A percentile compares a stretch with the other conserved stretches of the same genome.
These are phyloP conservation scores for Hesperia comma DNA, from an alignment of 2,888 invertebrate genomes.

Conservation along the genomic window DNA sequence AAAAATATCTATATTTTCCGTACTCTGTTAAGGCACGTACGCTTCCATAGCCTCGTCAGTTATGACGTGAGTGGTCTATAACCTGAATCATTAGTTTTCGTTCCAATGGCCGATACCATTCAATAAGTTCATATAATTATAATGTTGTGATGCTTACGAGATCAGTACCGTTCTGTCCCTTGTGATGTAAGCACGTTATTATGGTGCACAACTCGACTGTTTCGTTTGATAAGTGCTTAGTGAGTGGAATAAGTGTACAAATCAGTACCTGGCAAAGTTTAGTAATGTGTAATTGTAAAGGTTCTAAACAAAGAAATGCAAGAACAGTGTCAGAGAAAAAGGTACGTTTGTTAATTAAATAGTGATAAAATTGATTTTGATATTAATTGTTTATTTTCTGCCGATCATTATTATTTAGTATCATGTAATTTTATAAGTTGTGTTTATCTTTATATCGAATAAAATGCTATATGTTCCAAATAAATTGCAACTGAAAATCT, in stretches of 20 bases:
- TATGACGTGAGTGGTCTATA: conserved; percentile 45
- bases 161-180: conserved; percentile 55
- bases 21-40: conserved; percentile 37
- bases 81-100: conserved; percentile 54
- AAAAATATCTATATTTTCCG: conserved; percentile 23
- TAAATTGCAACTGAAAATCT: too few species aligned
- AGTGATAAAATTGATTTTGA: too few species aligned
- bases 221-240: conserved; percentile 13
- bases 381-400: too few species aligned
- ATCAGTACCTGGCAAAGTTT: conserved; percentile 10
- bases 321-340: conserved; percentile 47
- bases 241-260: conserved; percentile 6
- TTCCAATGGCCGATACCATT: conserved; percentile 55
- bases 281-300: conserved; percentile 54
- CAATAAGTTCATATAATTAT: conserved; percentile 53
- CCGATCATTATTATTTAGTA: too few species aligned
- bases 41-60: conserved; percentile 14
- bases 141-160: conserved; percentile 52
- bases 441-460: too few species aligned
- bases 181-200: conserved; percentile 50
- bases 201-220: conserved; percentile 27
- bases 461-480: too few species aligned
- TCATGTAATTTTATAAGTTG: too few species aligned
- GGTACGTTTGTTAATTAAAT: conserved; percentile 43
- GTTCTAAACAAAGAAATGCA: conserved; percentile 45